Conservation (phyloP, 2,113 vertebrate genomes). For the Hyaena hyaena region DNA sequence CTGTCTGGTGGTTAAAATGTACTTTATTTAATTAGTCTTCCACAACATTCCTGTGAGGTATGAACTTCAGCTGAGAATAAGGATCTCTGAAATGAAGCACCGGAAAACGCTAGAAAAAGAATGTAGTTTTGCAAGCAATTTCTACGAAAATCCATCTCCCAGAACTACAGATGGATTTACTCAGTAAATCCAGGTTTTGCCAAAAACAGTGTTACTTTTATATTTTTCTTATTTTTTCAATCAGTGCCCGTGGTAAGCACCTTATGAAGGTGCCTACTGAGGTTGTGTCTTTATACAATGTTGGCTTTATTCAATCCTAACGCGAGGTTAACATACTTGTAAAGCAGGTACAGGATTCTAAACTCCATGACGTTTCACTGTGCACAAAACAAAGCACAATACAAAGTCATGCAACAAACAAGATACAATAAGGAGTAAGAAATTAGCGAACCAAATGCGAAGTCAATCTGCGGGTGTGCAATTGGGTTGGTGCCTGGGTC, state of each 20-base stretch:
- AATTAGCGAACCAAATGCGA: background rate
- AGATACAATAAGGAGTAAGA: background rate
- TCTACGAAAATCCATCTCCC: background rate
- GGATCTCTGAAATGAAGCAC: background rate
- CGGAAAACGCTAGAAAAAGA: background rate
- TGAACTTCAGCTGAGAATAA: background rate
- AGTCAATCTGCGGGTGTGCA: rapidly evolving
- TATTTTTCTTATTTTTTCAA: background rate
- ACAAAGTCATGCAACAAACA: background rate
- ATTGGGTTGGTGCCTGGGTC: too few relatives aligned
- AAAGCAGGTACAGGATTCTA: background rate
- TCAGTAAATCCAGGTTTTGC: background rate
- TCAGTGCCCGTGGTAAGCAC: background rate
- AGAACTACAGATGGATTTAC: background rate
- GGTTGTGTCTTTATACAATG: background rate
- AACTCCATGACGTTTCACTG: background rate
- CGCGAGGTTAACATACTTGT: background rate
- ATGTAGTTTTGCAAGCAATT: background rate
- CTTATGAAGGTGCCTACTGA: background rate
- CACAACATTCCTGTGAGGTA: background rate
- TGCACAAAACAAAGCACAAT: background rate
- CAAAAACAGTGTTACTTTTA: background rate
- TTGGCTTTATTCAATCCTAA: background rate
- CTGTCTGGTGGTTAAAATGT: background rate
- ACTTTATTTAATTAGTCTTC: background rate